These are phyloP conservation scores for Odontocerum albicorne DNA, from an alignment of 2,888 invertebrate species.

Conservation along the genomic window DNA sequence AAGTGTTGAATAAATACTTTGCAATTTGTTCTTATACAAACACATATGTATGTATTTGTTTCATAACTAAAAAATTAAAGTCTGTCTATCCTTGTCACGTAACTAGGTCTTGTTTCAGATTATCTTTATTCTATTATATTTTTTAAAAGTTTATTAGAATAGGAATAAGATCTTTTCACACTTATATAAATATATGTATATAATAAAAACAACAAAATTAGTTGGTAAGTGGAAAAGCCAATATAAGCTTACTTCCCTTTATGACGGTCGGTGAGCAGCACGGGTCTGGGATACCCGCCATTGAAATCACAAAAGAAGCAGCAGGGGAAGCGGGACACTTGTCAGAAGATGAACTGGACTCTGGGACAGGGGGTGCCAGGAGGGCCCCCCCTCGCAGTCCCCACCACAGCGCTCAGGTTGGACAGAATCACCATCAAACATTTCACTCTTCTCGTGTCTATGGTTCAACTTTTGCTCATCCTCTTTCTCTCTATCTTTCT, in stretches of 20 bases:
- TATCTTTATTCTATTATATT: no score
- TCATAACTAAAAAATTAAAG: no score
- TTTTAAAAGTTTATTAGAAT: no score
- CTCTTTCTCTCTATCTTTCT: slow-evolving; percentile 3
- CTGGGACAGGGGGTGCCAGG: slow-evolving; percentile 48
- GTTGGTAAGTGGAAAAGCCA: not conserved
- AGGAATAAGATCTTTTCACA: no score
- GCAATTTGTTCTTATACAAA: no score
- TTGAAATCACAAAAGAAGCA: slow-evolving; percentile 83
- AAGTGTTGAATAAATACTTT: no score
- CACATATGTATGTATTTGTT: no score
- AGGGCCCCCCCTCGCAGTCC: slow-evolving; percentile 49
- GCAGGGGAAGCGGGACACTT: slow-evolving; percentile 64
- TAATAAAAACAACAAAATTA: no score
- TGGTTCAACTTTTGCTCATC: not conserved
- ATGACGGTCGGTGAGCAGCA: slow-evolving; percentile 11
- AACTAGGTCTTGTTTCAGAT: no score
- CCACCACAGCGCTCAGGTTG: slow-evolving; percentile 53
- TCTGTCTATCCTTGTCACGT: no score
- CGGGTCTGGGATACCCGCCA: slow-evolving; percentile 55
- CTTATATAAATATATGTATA: no score
- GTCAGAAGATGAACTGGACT: slow-evolving; percentile 65
- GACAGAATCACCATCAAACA: no score
- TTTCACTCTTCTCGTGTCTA: not conserved
- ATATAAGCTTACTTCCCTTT: slow-evolving; percentile 17